phyloP scores from a whole-genome alignment of 2,888 invertebrate species.

The Vannuccia rotundouncinata region DNA sequence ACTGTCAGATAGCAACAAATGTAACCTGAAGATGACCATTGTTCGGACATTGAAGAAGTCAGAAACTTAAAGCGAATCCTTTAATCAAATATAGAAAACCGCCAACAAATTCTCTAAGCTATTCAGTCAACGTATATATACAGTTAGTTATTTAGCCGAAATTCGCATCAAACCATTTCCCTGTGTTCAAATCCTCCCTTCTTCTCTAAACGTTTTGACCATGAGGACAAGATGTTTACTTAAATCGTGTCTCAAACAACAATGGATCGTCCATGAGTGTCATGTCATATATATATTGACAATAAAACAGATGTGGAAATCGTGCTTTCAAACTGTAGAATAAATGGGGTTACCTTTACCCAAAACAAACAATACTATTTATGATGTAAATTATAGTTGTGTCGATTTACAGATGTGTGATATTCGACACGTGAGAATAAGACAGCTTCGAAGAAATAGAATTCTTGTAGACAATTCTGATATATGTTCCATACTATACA shows the following conservation, averaged over 20 bases:
- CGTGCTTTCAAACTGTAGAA: not conserved
- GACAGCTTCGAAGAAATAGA: conserved; percentile 5
- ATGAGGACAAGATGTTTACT: not conserved
- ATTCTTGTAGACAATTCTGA: not conserved
- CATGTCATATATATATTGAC: not conserved
- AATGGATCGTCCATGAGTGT: not conserved
- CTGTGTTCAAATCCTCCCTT: not conserved
- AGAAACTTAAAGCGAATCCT: not conserved
- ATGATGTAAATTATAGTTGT: not conserved
- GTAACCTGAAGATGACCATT: not conserved
- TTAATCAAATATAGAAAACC: not conserved
- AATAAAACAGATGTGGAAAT: not conserved
- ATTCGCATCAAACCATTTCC: not conserved
- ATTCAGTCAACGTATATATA: too few species aligned
- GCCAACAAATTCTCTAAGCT: not conserved
- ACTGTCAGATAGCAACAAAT: not conserved
- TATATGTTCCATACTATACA: not conserved
- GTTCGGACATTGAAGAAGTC: not conserved
- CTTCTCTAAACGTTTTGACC: not conserved
- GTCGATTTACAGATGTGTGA: not conserved
- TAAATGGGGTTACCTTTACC: not conserved
- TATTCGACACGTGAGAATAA: conserved; percentile 19
- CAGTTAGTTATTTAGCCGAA: not conserved
- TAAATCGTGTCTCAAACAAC: not conserved
- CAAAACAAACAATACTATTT: not conserved